Evolutionary conservation across 1,140 invertebrate species (phyloP), one percentile per base, ranked within the genome.

Genomic region (Drosophila asahinai): DNA sequence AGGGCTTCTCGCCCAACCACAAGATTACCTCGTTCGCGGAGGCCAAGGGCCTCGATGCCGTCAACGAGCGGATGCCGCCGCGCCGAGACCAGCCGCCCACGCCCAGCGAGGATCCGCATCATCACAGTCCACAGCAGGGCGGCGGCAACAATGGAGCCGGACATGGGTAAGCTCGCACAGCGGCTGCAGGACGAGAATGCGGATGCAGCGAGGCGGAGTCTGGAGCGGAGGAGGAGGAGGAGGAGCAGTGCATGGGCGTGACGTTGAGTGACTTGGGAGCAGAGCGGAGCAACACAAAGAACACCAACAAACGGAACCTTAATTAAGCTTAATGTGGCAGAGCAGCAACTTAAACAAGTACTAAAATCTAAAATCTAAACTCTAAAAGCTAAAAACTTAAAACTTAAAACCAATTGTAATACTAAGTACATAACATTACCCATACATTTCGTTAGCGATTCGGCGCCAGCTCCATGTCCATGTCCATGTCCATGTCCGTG

Each of bases 31-130:
- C 97, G 87, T 99, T 99, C 94, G 99, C 98, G 93, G 99, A 99
- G 94, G 99, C 99, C 61, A 99, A 99, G 94, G 98, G 98, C 63
- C 94, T 99, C 87, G 99, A 99, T 94, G 98, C 99, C 84, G 98
- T 99, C 93, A 99, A 99, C 94, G 99, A 99, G 94, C 96, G 99
- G 80, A 99, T 99, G 98, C 99, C 99, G 51, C 99, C 99, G 17
- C 94, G 98, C 72, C 97, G 97, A 89, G 97, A 98, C 93, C 83
- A 97, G 19, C 96, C 97, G 57, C 77, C 83, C 1, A 86, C 84
- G 63, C 94, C 94, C 60, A 91, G 82, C 67, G 92, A 93, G 17
- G 92, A 93, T 71, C 72, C 74, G 22, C 77, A 72, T 22, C 73
- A 65, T 11, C 63, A 63, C 33, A 72, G 59, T 42, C 74, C 62